phyloP scores from a whole-genome alignment of 2,888 invertebrate species.

The Perizoma affinitatum region DNA sequence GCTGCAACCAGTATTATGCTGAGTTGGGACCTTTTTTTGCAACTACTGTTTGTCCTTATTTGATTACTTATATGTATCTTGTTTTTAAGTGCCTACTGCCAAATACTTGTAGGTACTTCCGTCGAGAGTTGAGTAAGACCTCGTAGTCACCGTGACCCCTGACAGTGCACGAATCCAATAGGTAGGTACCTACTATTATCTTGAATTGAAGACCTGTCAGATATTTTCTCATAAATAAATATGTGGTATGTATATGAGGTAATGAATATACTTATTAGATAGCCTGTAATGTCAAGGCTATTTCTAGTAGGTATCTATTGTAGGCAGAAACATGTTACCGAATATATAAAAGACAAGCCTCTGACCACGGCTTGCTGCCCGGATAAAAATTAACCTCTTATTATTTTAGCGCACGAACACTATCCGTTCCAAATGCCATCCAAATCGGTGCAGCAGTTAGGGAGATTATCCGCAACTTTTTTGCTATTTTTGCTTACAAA shows the following conservation, averaged over 20 bases:
- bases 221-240: constrained; percentile 6
- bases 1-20: too few relatives aligned
- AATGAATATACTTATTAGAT: neutral
- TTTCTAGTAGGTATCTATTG: neutral
- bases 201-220: constrained; percentile 8
- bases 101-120: constrained; percentile 2
- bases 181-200: neutral
- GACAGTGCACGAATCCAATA: constrained; percentile 3
- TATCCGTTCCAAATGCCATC: too few relatives aligned
- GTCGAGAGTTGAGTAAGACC: neutral
- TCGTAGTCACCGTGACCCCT: constrained; percentile 11
- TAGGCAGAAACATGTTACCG: neutral
- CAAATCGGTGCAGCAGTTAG: too few relatives aligned
- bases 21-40: too few relatives aligned
- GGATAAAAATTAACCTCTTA: too few relatives aligned
- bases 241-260: constrained; percentile 5
- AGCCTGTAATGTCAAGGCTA: constrained; percentile 10
- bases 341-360: too few relatives aligned
- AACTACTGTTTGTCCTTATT: too few relatives aligned
- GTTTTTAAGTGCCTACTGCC: neutral
- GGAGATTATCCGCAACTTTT: too few relatives aligned
- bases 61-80: too few relatives aligned
- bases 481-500: too few relatives aligned
- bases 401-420: too few relatives aligned
- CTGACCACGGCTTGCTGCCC: too few relatives aligned